phyloP scores from a whole-genome alignment of 2,113 vertebrate genomes.

The Crocuta crocuta region DNA sequence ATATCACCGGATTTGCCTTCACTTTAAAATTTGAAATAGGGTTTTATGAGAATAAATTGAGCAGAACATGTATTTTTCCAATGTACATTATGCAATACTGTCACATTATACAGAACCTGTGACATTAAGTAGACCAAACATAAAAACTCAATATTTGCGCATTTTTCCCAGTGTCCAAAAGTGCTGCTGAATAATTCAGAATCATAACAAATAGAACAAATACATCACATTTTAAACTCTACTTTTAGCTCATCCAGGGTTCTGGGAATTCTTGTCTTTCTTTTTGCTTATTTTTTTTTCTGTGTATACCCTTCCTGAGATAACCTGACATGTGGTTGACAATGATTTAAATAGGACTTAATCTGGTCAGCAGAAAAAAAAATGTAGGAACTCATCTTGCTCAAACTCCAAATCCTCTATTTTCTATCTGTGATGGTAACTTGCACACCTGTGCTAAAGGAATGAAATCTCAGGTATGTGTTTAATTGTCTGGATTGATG shows the following conservation, averaged over 20 bases:
- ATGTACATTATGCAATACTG: not conserved
- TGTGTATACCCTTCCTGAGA: slow-evolving; percentile 7
- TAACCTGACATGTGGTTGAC: slow-evolving; percentile 56
- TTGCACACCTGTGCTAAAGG: not conserved
- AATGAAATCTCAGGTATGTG: not conserved
- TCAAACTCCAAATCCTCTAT: not conserved
- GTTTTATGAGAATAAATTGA: not conserved
- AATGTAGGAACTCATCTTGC: not conserved
- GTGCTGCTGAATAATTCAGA: slow-evolving; percentile 31
- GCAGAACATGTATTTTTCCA: slow-evolving; percentile 15
- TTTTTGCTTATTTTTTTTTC: not conserved
- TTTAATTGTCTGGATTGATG: not conserved
- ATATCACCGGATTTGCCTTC: not conserved
- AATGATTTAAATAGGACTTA: slow-evolving; percentile 77
- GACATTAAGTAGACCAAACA: slow-evolving; percentile 44
- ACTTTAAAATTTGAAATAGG: not conserved
- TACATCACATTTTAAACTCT: not conserved
- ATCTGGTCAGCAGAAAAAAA: slow-evolving; percentile 55
- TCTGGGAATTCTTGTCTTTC: slow-evolving; percentile 15
- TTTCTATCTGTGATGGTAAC: not conserved
- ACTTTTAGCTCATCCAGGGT: slow-evolving; percentile 33
- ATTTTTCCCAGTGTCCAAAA: not conserved
- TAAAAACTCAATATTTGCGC: slow-evolving; percentile 22
- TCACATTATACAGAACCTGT: slow-evolving; percentile 46
- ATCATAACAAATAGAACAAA: not conserved